phyloP scores from a whole-genome alignment of 2,797 vertebrate genomes.

The Dipus sagitta region DNA sequence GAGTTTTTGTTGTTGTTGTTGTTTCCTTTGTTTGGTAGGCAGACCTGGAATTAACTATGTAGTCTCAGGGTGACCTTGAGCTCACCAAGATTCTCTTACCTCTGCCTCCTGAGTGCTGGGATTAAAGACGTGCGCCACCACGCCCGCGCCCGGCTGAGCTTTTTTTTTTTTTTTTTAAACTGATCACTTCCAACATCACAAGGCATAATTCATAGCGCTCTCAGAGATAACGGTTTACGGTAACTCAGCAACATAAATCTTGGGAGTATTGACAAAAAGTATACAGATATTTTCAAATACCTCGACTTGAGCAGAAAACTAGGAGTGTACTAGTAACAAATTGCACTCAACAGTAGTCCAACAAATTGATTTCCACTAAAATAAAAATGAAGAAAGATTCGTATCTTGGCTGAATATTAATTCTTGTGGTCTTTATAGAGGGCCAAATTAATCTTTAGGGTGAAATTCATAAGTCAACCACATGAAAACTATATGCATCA shows the following conservation, averaged over 20 bases:
- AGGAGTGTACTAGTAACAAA: slow-evolving; percentile 69
- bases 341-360: slow-evolving; percentile 71
- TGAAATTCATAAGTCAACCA: slow-evolving; percentile 70
- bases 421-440: slow-evolving; percentile 68
- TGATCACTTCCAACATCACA: slow-evolving; percentile 57
- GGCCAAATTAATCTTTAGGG: slow-evolving; percentile 75
- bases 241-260: slow-evolving; percentile 74
- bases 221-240: slow-evolving; percentile 67
- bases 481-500: slow-evolving; percentile 56
- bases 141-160: too few relatives aligned
- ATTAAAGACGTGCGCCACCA: too few relatives aligned
- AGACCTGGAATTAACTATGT: too few relatives aligned
- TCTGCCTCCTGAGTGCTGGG: too few relatives aligned
- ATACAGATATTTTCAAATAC: slow-evolving; percentile 75
- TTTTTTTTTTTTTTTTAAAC: neutral
- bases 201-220: slow-evolving; percentile 64
- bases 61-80: too few relatives aligned
- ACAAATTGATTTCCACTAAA: slow-evolving; percentile 79
- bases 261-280: slow-evolving; percentile 72
- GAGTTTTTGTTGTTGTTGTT: neutral
- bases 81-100: too few relatives aligned
- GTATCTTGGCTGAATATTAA: slow-evolving; percentile 80
- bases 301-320: slow-evolving; percentile 66
- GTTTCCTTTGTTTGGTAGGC: too few relatives aligned
- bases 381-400: slow-evolving; percentile 76